Base-by-base conservation (phyloP, 1,140 invertebrate genomes). In the Ips nitidus region DNA sequence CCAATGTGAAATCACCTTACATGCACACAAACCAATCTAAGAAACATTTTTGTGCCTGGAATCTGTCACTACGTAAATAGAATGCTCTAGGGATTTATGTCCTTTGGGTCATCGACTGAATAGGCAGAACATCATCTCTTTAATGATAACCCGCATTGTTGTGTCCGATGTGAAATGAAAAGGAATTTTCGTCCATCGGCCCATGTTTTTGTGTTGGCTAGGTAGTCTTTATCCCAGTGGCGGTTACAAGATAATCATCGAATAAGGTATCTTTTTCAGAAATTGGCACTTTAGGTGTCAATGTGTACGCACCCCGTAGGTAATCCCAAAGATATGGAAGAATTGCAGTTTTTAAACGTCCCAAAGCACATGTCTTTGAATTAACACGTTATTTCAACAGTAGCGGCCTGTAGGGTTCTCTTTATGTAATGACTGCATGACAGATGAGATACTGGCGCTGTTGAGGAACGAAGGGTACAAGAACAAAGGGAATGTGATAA, bases 231-330 rank as follows among this genome's bases (percentile, higher is more conserved):
- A 56, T 64, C 22, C 22, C 22, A 62, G 45, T 52, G 68, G 60
- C 59, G 68, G 68, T 70, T 70, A 70, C 68, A 59, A 70, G 68
- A 70, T 70, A 70, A 70, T 70, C 59, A 70, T 70, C 68, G 6
- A 7, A 39, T 58, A 58, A 52, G 60, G 50, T 56, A 47, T 45
- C 56, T 70, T 70, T 70, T 70, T 64, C 60, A 64, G 41, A 70
- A 52, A 64, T 70, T 70, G 68, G 52, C 68, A 70, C 60, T 62
- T 70, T 70, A 70, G 68, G 60, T 70, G 68, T 70, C 68, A 70
- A 63, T 69, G 52, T 37, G 41, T 53, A 69, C 56, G 59, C 62
- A 41, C 53, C 37, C 39, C 59, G 43, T 57, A 50, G 55, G 64
- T 66, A 66, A 57, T 58, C 22, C 45, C 45, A 1, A 50, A 50